Base-by-base conservation (phyloP, 2,888 invertebrate genomes). In the Lasioglossum vierecki region DNA sequence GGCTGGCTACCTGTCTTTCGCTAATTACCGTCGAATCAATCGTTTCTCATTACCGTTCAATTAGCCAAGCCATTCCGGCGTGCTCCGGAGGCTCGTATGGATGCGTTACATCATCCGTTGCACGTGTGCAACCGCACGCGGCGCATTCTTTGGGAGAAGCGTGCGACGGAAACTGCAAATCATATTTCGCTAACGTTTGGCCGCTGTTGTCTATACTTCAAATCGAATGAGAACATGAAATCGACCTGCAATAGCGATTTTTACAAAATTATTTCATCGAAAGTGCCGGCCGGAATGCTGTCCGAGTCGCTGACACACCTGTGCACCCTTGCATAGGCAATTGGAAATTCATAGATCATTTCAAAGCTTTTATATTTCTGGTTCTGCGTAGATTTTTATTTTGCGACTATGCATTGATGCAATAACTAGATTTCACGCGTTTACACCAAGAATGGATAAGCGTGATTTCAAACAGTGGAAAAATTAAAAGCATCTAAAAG, bases 101-200 rank as follows among this genome's bases (percentile, higher is more conserved):
- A 68, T 66, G 53, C 22, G 57, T 78, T 83, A 70, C 84, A 49
- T 84, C 78, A 74, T 46, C 39, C 9, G 66, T 66, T 66, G 77
- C 73, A 78, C 78, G 73, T 73, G 70, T 70, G 73, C 78, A 78
- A 49, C 73, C 70, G 73, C 13, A 68, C 73, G 83, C 71, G 46
- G 41, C 41, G 53, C 77, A 74, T 57, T 46, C 57, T 77, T 77
- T 22, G 39, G 15, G 13, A 53, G 71, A 76, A 73, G 41, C 76
- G 4, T n/a, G 2, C 63, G 30, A 44, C 18, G 15, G 71, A 35
- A 75, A 71, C 15, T 15, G 46, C 72, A 39, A 53, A 63, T 76
- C 66, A 44, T 66, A 66, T 63, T 82, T 71, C 46, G 49, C 26
- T 63, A 13, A 8, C 4, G 9, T 60, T 46, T n/a, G 41, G 49